A percentile compares a stretch with the other conserved stretches of the same genome.
Conservation (phyloP, 2,113 vertebrate species). For the Catharus minimus region DNA sequence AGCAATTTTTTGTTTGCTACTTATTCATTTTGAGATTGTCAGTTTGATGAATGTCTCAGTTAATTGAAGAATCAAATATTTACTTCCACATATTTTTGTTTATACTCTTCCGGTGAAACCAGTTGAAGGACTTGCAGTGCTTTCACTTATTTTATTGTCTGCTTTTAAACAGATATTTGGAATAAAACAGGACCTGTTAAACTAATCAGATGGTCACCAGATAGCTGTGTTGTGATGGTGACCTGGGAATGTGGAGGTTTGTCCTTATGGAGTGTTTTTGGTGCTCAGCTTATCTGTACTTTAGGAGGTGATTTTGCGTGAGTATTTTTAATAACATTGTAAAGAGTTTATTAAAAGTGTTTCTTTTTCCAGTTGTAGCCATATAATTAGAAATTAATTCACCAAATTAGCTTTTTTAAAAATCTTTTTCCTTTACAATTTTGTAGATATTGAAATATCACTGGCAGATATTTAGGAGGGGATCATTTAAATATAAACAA, state of each 20-base stretch:
- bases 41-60: background rate
- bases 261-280: conserved; percentile 97
- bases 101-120: background rate
- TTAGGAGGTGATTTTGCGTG: conserved; percentile 97
- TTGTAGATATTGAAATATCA: background rate
- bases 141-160: background rate
- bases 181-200: conserved; percentile 97
- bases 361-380: background rate
- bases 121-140: background rate
- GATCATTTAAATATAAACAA: background rate
- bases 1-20: background rate
- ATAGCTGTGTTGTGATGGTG: conserved; percentile 93
- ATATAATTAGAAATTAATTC: background rate
- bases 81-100: background rate
- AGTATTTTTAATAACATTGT: conserved; percentile 65
- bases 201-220: conserved; percentile 93
- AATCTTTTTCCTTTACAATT: rapidly evolving
- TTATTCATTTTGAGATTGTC: background rate
- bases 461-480: background rate
- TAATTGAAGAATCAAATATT: background rate
- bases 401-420: background rate
- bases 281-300: conserved; percentile 97
- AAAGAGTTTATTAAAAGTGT: background rate
- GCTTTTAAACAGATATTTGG: conserved; percentile 87
- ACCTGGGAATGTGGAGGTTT: conserved; percentile 95